Evolutionary conservation across 1,140 invertebrate species (phyloP).

Genomic region (Eupeodes corollae): DNA sequence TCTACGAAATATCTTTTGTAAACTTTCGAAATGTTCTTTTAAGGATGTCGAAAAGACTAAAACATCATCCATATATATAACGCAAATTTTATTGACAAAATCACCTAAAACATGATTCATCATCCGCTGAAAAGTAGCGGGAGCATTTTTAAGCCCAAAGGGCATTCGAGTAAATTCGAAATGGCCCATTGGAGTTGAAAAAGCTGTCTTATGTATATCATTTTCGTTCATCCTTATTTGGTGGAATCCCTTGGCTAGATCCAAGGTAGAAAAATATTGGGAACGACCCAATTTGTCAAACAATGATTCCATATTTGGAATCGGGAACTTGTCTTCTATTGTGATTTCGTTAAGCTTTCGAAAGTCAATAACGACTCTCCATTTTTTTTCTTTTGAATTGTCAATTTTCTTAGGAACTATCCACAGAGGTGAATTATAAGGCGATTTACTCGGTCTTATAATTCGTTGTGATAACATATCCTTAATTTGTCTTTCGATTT

Average conservation of each 20-base stretch:
- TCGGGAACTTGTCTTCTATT: slow-evolving; percentile 35
- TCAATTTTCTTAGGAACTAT: slow-evolving; percentile 12
- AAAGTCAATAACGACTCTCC: slow-evolving; percentile 31
- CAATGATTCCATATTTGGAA: slow-evolving; percentile 43
- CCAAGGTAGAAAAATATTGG: slow-evolving; percentile 38
- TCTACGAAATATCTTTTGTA: slow-evolving; percentile 24
- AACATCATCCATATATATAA: slow-evolving; percentile 39
- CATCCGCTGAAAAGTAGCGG: slow-evolving; percentile 37
- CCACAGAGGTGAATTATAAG: slow-evolving; percentile 11
- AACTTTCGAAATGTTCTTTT: slow-evolving; percentile 24
- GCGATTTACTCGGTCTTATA: slow-evolving; percentile 2
- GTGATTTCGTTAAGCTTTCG: slow-evolving; percentile 31
- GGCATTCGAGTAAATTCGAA: slow-evolving; percentile 37
- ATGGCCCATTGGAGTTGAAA: slow-evolving; percentile 28
- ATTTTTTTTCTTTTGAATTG: slow-evolving; percentile 20
- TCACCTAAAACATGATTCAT: slow-evolving; percentile 33
- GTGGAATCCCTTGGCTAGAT: slow-evolving; percentile 39
- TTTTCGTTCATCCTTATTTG: slow-evolving; percentile 38
- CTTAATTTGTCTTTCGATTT: slow-evolving; percentile 8
- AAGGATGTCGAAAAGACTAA: slow-evolving; percentile 29
- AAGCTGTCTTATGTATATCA: slow-evolving; percentile 39
- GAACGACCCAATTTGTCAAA: slow-evolving; percentile 37
- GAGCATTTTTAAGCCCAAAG: too few species aligned
- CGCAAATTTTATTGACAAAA: slow-evolving; percentile 19
- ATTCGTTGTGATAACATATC: slow-evolving; percentile 9